These are phyloP conservation scores for Tenthredo amoena DNA, from an alignment of 2,888 invertebrate species.

Conservation along the genomic window DNA sequence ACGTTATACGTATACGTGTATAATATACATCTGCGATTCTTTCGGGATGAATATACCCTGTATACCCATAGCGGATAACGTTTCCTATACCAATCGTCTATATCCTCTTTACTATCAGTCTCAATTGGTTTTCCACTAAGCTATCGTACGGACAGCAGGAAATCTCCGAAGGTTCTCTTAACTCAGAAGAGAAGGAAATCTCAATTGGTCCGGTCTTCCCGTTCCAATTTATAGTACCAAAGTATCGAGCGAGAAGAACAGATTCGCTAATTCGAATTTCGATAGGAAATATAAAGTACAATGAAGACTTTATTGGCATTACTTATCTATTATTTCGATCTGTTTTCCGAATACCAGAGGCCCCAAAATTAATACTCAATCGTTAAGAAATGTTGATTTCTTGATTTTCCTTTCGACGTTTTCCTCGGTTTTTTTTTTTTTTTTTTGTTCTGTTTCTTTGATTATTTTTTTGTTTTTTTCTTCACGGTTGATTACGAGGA, in stretches of 20 bases:
- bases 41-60: neutral
- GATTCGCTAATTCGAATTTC: neutral
- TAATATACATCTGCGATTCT: neutral
- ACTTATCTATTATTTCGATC: too few relatives aligned
- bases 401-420: too few relatives aligned
- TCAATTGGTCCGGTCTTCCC: neutral
- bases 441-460: too few relatives aligned
- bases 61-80: neutral
- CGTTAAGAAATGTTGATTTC: too few relatives aligned
- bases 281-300: neutral
- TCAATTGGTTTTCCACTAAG: constrained; percentile 49
- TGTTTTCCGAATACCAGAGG: too few relatives aligned
- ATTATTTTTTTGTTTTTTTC: neutral
- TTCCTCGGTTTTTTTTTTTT: neutral
- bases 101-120: constrained; percentile 19
- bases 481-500: neutral
- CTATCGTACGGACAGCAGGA: constrained; percentile 27
- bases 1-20: neutral
- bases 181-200: neutral
- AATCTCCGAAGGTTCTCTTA: constrained; percentile 4
- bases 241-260: neutral
- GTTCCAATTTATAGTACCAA: neutral
- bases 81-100: constrained; percentile 12
- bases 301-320: neutral
- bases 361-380: too few relatives aligned